Base-by-base conservation (phyloP, 2,797 vertebrate species). In the Falco naumanni region DNA sequence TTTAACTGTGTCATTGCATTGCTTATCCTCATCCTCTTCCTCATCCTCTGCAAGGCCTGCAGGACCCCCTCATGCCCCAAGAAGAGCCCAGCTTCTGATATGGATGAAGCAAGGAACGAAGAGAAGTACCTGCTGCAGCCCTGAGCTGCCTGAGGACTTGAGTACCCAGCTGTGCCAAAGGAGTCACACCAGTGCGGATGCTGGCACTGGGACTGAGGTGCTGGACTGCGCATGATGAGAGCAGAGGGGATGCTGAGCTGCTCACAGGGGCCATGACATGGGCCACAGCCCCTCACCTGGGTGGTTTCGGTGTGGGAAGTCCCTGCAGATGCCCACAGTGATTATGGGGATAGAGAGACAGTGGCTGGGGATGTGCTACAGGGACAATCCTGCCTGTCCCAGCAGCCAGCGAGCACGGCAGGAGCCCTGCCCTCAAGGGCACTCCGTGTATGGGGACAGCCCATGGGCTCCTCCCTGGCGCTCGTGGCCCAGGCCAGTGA, bases 41-140 rank as follows among this genome's bases (percentile, higher is more conserved):
- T 97, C 77, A 98, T 98, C 80, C 96, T 98, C 70, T 98, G 98
- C 96, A 98, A 98, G 96, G 98, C 98, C 79, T 98, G 98, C 95
- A 97, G 97, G 88, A 98, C 98, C 16, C 98, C 98, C 5, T 98
- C 98, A 2, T 98, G 98, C 91, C 98, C 98, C 22, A 96, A 95
- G 86, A 97, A 98, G 92, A 97, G 85, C 3, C 93, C 97, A 0
- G 93, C 96, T 3, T 96, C 98, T 15, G 98, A 98, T 74, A 77
- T 84, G 3, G 97, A 97, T 2, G 95, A 97, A 76, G 81, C 95
- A 39, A 98, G 84, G 89, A 98, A 98, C 4, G 98, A 98, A 95
- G 98, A 98, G 85, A 98, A 98, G 92, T 98, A 98, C 92, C 94
- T 98, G 64, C 97, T 98, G 69, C 98, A 98, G 83, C 97, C 97